Base-by-base conservation (phyloP, 1,140 invertebrate species). In the Drosophila ogumai region DNA sequence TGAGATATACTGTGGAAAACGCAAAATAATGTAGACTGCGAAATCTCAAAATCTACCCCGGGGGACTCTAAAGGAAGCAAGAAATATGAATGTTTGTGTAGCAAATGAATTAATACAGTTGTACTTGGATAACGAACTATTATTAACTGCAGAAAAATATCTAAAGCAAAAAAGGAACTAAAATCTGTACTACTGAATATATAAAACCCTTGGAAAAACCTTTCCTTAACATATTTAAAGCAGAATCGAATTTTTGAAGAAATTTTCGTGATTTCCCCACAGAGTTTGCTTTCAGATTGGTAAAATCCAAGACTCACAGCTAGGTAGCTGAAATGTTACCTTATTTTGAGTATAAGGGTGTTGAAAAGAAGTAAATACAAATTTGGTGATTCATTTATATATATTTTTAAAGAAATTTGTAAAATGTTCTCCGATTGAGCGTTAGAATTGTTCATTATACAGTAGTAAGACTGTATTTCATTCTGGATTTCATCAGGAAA, bases 401-500 rank as follows among this genome's bases (percentile, higher is more conserved):
- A 6, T 28, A 28, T 44, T 44, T 13, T 13, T 13, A 25, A 47
- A 47, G 13, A 8, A 4, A 28, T 28, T 28, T 28, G 6, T 28
- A 28, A 28, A 28, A 28, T 6, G 0, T 28, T 15, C 3, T 0
- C 13, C 1, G 2, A 25, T 25, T 47, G n/a, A n/a, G 4, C 10
- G 6, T 12, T 25, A 2, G 1, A 9, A 13, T 8, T 19, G n/a
- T 38, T 12, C 25, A 15, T 6, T 12, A 12, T 40, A 22, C n/a
- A 1, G 28, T 3, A 31, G 28, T 32, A n/a, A 7, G 13, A 60
- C 61, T 66, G 31, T 67, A 67, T 32, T 32, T 68, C 9, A 28
- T 34, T 52, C 28, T 68, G 36, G 19, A 67, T 10, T 9, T 66
- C 40, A 28, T 36, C 57, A 46, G 56, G 38, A 4, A 46, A 28